phyloP scores from a whole-genome alignment of 2,797 vertebrate genomes.

The Cossypha dichroa region DNA sequence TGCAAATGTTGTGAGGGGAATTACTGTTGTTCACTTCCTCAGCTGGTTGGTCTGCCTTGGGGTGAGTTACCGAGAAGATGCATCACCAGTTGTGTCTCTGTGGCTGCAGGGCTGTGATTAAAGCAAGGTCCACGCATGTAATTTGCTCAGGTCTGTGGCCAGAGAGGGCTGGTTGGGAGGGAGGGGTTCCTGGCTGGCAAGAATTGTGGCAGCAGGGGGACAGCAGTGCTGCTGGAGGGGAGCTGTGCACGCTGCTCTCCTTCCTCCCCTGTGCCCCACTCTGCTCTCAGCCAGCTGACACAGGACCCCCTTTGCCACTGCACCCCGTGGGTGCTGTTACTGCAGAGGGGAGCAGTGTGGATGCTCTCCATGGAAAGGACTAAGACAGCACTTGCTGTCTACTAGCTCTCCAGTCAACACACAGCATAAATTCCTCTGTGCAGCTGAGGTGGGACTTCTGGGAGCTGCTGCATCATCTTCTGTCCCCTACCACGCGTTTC shows the following conservation, averaged over 20 bases:
- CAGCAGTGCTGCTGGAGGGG: neutral
- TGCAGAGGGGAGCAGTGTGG: neutral
- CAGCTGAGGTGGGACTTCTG: neutral
- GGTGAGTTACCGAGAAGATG: neutral
- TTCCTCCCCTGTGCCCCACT: fast-evolving
- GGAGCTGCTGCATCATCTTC: neutral
- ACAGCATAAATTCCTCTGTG: neutral
- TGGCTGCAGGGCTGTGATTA: neutral
- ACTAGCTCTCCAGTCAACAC: neutral
- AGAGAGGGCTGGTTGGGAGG: neutral
- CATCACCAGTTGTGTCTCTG: neutral
- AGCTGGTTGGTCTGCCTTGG: neutral
- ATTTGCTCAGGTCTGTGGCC: neutral
- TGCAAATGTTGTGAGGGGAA: neutral
- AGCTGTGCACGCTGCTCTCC: fast-evolving
- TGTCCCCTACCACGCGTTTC: neutral
- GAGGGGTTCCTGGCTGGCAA: neutral
- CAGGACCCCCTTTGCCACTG: neutral
- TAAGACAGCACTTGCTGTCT: neutral
- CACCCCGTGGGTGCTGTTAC: fast-evolving
- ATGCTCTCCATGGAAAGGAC: neutral
- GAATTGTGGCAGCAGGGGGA: fast-evolving
- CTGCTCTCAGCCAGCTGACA: neutral
- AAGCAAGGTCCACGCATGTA: neutral
- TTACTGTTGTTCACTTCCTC: constrained; percentile 12